Base-by-base conservation (phyloP, 2,797 vertebrate genomes). In the Leptatherina wallacei region DNA sequence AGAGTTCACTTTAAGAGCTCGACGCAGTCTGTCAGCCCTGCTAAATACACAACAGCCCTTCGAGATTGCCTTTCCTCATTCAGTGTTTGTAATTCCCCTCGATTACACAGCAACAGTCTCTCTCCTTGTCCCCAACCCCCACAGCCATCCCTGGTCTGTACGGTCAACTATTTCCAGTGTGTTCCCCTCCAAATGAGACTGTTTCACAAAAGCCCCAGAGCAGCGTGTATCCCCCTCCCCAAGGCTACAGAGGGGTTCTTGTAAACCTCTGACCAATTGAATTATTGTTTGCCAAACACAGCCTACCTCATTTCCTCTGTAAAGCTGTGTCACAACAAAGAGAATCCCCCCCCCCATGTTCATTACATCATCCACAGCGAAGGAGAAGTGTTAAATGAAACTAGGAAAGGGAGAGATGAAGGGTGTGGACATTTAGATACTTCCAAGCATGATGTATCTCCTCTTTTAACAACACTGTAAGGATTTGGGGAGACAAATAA, bases 101-200 rank as follows among this genome's bases (percentile, higher is more conserved):
- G 35, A 84, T 86, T 86, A 88, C 86, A 82, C 84, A 61, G 75
- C 77, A 77, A 83, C 80, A 77, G 82, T 62, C 68, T 78, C 75
- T 22, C 60, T 42, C 66, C 73, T 51, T 65, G 81, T 73, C 73
- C 83, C 81, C 80, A 68, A 58, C 80, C 83, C 81, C 84, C 78
- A 57, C 55, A 59, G 49, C 67, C 69, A 32, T 57, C 73, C 29
- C 65, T 38, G 68, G 20, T 65, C 57, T 64, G 38, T 56, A 58
- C 33, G 35, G 69, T 82, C 62, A 67, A 77, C 69, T 78, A 82
- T 88, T 90, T 89, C 88, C 86, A 78, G 18, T 57, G 67, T 52
- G 65, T 78, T 84, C 67, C 33, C 64, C 49, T 35, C 65, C 75
- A 85, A 85, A 88, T 88, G 80, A 87, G 82, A 84, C 72, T 55